These are phyloP conservation scores for Branchellion lobata DNA, from an alignment of 2,888 invertebrate species.

Conservation along the genomic window DNA sequence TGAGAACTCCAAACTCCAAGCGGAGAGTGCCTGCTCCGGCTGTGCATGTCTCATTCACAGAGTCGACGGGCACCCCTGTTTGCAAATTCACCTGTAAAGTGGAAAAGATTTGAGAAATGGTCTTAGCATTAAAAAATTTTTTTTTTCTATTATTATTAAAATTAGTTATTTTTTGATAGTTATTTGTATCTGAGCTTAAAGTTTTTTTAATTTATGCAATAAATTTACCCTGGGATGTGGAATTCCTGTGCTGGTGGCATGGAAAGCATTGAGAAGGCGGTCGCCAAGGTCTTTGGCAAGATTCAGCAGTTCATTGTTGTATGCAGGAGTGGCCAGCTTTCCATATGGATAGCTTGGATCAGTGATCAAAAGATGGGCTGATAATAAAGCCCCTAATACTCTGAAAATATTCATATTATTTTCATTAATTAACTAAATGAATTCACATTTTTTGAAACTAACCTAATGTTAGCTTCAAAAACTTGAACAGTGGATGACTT, in stretches of 20 bases:
- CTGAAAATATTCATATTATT: slow-evolving; percentile 56
- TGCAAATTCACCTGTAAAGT: slow-evolving; percentile 65
- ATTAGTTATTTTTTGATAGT: neutral
- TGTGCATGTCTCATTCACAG: slow-evolving; percentile 68
- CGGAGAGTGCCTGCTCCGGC: slow-evolving; percentile 69
- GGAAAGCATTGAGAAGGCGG: slow-evolving; percentile 68
- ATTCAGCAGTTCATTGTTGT: slow-evolving; percentile 67
- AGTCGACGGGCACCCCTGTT: slow-evolving; percentile 65
- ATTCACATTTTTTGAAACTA: slow-evolving; percentile 28
- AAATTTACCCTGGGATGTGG: slow-evolving; percentile 64
- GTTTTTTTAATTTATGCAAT: no score
- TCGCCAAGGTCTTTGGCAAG: slow-evolving; percentile 69
- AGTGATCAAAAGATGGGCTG: slow-evolving; percentile 69
- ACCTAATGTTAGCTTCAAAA: slow-evolving; percentile 70
- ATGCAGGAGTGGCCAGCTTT: slow-evolving; percentile 61
- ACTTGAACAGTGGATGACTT: slow-evolving; percentile 69
- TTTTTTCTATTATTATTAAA: neutral
- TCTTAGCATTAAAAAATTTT: no score
- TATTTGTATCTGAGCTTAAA: neutral
- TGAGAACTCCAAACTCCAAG: slow-evolving; percentile 69
- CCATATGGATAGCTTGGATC: slow-evolving; percentile 67
- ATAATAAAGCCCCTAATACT: slow-evolving; percentile 67
- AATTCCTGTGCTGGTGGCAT: slow-evolving; percentile 67
- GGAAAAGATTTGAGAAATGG: no score
- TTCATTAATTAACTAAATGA: neutral